Evolutionary conservation across 2,888 invertebrate species (phyloP).

Genomic region (Folsomia manolachei): DNA sequence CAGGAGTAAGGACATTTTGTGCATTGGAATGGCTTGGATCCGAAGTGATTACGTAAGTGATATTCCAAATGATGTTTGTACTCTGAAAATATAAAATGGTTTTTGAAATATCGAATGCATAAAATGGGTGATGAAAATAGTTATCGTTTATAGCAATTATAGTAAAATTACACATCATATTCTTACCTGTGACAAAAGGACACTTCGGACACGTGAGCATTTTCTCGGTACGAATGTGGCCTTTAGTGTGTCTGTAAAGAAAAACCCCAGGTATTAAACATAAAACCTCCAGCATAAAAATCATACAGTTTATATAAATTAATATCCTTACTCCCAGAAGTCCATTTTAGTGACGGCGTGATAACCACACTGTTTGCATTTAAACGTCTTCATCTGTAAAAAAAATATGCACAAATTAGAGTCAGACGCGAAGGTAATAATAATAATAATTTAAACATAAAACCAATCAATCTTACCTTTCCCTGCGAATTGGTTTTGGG

Average conservation of each 20-base stretch:
- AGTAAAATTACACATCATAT: no score
- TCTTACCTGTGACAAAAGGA: slow-evolving; percentile 94
- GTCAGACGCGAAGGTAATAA: background rate
- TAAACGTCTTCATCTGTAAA: slow-evolving; percentile 67
- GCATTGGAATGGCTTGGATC: slow-evolving; percentile 94
- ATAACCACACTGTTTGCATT: slow-evolving; percentile 88
- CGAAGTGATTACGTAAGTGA: slow-evolving; percentile 89
- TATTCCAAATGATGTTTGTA: slow-evolving; percentile 98
- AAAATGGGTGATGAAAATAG: no score
- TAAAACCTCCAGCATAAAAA: no score
- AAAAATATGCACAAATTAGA: slow-evolving; percentile 15
- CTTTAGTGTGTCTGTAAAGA: slow-evolving; percentile 70
- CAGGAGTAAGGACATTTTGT: slow-evolving; percentile 83
- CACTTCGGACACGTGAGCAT: slow-evolving; percentile 86
- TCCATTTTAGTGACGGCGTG: slow-evolving; percentile 82
- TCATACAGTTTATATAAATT: no score
- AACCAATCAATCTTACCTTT: slow-evolving; percentile 60
- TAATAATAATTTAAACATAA: background rate
- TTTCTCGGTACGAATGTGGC: slow-evolving; percentile 90
- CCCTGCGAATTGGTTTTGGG: slow-evolving; percentile 73
- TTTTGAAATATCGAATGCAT: no score
- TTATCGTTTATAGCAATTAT: no score
- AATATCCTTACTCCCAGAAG: slow-evolving; percentile 79
- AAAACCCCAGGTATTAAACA: no score
- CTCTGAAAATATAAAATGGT: no score